Evolutionary conservation across 1,140 invertebrate genomes (phyloP).

Genomic region (Caenorhabditis latens): DNA sequence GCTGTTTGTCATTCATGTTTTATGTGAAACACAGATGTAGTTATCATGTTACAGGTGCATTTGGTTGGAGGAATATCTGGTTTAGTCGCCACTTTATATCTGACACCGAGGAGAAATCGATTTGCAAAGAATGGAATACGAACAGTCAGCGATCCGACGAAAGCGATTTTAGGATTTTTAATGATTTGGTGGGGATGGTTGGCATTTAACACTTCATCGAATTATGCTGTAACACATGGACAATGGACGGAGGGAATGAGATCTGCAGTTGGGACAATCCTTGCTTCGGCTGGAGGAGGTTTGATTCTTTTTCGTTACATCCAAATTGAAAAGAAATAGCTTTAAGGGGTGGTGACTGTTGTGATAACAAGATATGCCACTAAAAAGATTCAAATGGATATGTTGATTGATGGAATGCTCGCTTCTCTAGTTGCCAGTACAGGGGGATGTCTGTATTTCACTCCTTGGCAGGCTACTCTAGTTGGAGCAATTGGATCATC

Average conservation of each 20-base stretch:
- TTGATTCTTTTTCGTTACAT: conserved; percentile 78
- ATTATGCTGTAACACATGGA: conserved; percentile 82
- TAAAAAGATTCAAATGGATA: conserved; percentile 76
- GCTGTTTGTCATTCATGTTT: conserved; percentile 59
- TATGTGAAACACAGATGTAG: not conserved
- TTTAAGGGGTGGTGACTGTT: conserved; percentile 20
- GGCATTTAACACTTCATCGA: conserved; percentile 89
- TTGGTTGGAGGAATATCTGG: conserved; percentile 86
- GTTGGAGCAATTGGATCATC: conserved; percentile 77
- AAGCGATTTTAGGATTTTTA: conserved; percentile 87
- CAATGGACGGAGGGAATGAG: conserved; percentile 89
- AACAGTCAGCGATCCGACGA: conserved; percentile 89
- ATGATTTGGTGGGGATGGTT: conserved; percentile 96
- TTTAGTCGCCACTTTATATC: conserved; percentile 88
- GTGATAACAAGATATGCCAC: conserved; percentile 38
- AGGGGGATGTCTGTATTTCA: conserved; percentile 76
- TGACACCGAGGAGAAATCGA: conserved; percentile 88
- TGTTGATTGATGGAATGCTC: conserved; percentile 77
- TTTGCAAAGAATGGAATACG: conserved; percentile 86
- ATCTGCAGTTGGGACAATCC: conserved; percentile 89
- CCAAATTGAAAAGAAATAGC: not conserved
- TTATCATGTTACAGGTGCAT: conserved; percentile 82
- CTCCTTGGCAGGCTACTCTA: conserved; percentile 75
- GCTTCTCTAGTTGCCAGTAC: conserved; percentile 76
- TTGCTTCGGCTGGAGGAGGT: conserved; percentile 90